Evolutionary conservation across 2,797 vertebrate species (phyloP).

Genomic region (Novumbra hubbsi): DNA sequence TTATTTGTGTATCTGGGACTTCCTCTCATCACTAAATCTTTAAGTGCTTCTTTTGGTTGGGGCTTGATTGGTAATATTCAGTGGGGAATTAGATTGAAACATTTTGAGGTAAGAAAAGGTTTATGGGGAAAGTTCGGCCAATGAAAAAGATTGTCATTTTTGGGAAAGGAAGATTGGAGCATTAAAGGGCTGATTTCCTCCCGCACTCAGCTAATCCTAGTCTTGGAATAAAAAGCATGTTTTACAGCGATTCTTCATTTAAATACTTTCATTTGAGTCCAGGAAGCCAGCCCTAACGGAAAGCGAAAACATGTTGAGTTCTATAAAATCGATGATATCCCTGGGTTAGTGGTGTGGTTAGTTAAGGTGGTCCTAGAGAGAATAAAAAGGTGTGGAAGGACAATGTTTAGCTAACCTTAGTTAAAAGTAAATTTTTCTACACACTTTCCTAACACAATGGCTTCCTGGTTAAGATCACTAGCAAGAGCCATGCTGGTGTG

Average conservation of each 20-base stretch:
- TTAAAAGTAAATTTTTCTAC: background rate
- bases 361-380: conserved; percentile 16
- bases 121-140: background rate
- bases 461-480: conserved; percentile 21
- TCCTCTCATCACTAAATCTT: conserved; percentile 52
- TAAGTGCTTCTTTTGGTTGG: conserved; percentile 45
- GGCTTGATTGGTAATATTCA: background rate
- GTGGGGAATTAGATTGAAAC: background rate
- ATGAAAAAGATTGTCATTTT: conserved; percentile 11
- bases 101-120: background rate
- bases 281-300: background rate
- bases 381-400: background rate
- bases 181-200: background rate
- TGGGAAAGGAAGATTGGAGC: background rate
- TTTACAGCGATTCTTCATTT: background rate
- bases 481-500: conserved; percentile 64
- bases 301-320: conserved; percentile 20
- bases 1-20: conserved; percentile 59
- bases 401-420: background rate
- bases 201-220: background rate
- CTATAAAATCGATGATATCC: conserved; percentile 43
- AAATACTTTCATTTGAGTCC: background rate
- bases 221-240: background rate
- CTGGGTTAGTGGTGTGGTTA: conserved; percentile 47
- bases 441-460: conserved; percentile 19